Evolutionary conservation across 2,113 vertebrate genomes (phyloP).

Genomic region (Garra rufa): DNA sequence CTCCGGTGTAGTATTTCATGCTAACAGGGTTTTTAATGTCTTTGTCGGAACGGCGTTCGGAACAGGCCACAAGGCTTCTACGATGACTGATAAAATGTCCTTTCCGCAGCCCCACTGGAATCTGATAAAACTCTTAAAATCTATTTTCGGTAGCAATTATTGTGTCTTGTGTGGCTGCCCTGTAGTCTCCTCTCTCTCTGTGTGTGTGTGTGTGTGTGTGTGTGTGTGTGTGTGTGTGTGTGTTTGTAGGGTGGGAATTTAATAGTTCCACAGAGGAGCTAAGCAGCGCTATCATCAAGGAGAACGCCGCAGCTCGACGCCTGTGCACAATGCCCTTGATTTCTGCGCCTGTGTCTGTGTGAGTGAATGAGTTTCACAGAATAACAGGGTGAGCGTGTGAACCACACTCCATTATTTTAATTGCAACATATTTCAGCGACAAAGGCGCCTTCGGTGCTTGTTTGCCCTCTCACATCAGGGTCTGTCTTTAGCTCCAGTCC

Average conservation of each 20-base stretch:
- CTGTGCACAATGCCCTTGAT: slow-evolving; percentile 43
- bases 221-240: slow-evolving; percentile 28
- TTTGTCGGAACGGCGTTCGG: neutral
- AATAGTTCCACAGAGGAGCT: slow-evolving; percentile 36
- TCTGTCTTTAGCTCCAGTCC: slow-evolving; percentile 26
- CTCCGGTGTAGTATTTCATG: slow-evolving; percentile 12
- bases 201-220: slow-evolving; percentile 30
- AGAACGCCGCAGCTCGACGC: slow-evolving; percentile 15
- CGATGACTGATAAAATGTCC: slow-evolving; percentile 47
- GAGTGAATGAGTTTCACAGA: neutral
- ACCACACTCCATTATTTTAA: slow-evolving; percentile 49
- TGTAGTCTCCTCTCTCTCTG: slow-evolving; percentile 36
- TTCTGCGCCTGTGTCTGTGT: neutral
- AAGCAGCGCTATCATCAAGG: slow-evolving; percentile 30
- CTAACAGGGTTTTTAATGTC: slow-evolving; percentile 14
- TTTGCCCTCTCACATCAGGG: slow-evolving; percentile 24
- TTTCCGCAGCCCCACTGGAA: slow-evolving; percentile 39
- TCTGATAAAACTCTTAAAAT: slow-evolving; percentile 44
- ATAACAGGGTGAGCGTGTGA: slow-evolving; percentile 10
- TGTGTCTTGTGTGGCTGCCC: slow-evolving; percentile 39
- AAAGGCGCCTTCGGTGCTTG: slow-evolving; percentile 29
- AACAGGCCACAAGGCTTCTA: slow-evolving; percentile 34
- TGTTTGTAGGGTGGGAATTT: slow-evolving; percentile 1
- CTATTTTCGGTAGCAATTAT: slow-evolving; percentile 50
- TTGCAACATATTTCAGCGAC: slow-evolving; percentile 44